phyloP scores from a whole-genome alignment of 2,113 vertebrate species.

The Puffinus mauretanicus region DNA sequence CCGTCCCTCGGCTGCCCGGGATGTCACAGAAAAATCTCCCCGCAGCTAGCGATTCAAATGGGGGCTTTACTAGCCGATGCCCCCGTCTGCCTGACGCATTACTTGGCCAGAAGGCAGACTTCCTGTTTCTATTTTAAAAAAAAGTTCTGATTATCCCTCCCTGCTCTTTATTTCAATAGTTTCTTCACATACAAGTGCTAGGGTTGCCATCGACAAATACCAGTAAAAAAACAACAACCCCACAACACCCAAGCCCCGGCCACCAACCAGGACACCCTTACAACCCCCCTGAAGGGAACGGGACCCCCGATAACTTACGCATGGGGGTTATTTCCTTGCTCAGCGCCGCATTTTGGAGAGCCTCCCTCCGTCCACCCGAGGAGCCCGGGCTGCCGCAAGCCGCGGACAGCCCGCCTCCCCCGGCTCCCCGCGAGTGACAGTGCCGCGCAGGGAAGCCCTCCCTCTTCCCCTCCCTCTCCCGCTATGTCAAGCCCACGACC shows the following conservation, averaged over 20 bases:
- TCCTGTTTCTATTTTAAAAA: neutral
- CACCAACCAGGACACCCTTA: no score
- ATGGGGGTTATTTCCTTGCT: neutral
- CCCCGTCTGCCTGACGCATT: accelerated
- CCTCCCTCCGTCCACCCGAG: neutral
- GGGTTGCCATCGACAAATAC: neutral
- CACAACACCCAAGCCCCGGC: neutral
- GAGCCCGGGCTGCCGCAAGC: neutral
- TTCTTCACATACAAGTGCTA: neutral
- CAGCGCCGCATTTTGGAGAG: neutral
- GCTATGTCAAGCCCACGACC: no score
- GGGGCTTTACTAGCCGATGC: neutral
- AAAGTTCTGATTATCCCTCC: neutral
- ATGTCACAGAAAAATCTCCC: neutral
- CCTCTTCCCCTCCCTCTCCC: neutral
- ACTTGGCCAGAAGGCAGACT: neutral
- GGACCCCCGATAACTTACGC: neutral
- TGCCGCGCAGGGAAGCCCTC: neutral
- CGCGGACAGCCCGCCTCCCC: neutral
- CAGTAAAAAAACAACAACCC: accelerated
- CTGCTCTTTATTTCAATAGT: neutral
- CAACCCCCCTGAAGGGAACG: accelerated
- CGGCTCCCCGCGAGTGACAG: neutral
- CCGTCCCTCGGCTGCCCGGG: accelerated
- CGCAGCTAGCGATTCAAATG: accelerated